phyloP scores from a whole-genome alignment of 2,113 vertebrate species.

The Rhinolophus ferrumequinum region DNA sequence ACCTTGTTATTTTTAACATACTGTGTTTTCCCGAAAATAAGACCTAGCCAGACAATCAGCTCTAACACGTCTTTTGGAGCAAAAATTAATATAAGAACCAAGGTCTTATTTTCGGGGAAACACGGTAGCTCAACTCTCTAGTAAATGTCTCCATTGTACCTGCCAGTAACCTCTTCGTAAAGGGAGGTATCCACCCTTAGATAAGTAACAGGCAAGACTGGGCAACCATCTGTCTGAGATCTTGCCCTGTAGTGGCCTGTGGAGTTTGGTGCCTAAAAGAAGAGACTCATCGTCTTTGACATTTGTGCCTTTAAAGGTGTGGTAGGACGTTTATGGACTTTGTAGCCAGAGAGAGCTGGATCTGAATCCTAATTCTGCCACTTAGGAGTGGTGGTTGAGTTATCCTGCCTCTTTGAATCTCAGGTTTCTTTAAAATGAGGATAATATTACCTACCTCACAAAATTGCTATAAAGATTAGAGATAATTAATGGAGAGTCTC shows the following conservation, averaged over 20 bases:
- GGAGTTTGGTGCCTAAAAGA: not conserved
- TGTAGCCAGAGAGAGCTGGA: not conserved
- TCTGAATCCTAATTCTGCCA: not conserved
- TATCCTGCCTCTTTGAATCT: not conserved
- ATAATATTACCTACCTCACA: not conserved
- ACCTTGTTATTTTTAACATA: constrained; percentile 80
- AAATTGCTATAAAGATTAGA: not conserved
- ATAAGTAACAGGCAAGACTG: not conserved
- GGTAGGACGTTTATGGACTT: not conserved
- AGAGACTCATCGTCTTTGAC: not conserved
- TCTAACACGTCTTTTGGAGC: no score
- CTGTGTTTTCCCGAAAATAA: no score
- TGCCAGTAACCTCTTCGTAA: constrained; percentile 3
- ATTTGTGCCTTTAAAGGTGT: not conserved
- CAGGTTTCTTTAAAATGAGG: constrained; percentile 39
- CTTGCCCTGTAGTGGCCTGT: not conserved
- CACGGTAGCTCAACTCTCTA: not conserved
- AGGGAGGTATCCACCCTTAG: not conserved
- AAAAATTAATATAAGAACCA: no score
- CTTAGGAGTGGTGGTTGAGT: not conserved
- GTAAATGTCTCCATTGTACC: constrained; percentile 53
- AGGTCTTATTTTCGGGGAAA: no score
- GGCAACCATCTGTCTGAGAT: not conserved
- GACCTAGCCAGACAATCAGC: no score
- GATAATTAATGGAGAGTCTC: not conserved